These are phyloP conservation scores for Tetrapedia diversipes DNA, from an alignment of 2,888 invertebrate genomes.

Conservation along the genomic window DNA sequence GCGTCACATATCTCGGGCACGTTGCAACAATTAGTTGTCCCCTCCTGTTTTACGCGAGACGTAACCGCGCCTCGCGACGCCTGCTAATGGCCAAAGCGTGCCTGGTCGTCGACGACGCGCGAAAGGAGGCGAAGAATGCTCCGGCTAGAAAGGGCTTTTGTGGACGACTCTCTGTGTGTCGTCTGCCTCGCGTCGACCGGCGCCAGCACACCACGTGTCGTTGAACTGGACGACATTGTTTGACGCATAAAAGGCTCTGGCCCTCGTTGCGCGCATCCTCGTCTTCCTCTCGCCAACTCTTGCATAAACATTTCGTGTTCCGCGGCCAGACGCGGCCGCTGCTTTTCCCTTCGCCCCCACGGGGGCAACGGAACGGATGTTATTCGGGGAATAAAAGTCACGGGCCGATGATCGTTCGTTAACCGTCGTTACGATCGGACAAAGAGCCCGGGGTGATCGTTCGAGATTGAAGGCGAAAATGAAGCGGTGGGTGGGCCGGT, in stretches of 20 bases:
- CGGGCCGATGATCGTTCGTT: constrained; percentile 13
- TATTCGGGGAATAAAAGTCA: constrained; percentile 52
- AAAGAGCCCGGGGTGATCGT: constrained; percentile 27
- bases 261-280: constrained; percentile 47
- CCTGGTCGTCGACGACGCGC: constrained; percentile 14
- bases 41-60: not conserved
- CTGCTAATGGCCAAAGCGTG: constrained; percentile 37
- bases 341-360: constrained; percentile 1
- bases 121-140: constrained; percentile 45
- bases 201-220: constrained; percentile 61
- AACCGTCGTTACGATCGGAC: constrained; percentile 17
- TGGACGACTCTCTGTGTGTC: constrained; percentile 50
- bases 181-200: constrained; percentile 49
- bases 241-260: constrained; percentile 53
- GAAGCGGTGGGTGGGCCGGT: no score
- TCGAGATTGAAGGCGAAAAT: constrained; percentile 1
- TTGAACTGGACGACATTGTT: constrained; percentile 69
- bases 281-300: constrained; percentile 45
- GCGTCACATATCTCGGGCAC: no score
- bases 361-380: constrained; percentile 46
- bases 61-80: constrained; percentile 21
- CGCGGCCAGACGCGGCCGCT: constrained; percentile 22
- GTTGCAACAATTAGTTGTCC: constrained; percentile 21
- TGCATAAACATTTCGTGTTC: constrained; percentile 67
- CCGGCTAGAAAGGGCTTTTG: constrained; percentile 50